A percentile compares a stretch with the other conserved stretches of the same genome.
Evolutionary conservation across 2,888 invertebrate species (phyloP).

Genomic region (Habrosyne pyritoides): DNA sequence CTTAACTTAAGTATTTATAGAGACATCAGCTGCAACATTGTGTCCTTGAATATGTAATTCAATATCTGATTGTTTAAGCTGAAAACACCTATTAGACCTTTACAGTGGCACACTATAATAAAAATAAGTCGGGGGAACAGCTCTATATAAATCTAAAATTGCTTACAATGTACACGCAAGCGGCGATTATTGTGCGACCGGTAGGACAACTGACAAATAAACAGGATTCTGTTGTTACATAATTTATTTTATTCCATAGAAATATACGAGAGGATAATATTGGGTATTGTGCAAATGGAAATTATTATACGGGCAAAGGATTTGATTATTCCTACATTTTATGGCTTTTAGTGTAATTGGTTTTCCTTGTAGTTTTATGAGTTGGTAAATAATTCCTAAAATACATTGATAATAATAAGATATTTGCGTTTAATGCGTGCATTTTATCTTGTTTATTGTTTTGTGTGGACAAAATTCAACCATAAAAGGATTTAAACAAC

Average conservation of each 20-base stretch:
- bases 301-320: background rate
- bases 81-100: background rate
- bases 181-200: slow-evolving; percentile 68
- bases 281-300: slow-evolving; percentile 18
- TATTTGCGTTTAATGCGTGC: too few species aligned
- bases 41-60: too few species aligned
- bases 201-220: slow-evolving; percentile 70
- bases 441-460: too few species aligned
- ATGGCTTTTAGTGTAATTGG: background rate
- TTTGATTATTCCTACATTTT: background rate
- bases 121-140: slow-evolving; percentile 23
- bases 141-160: slow-evolving; percentile 54
- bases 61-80: too few species aligned
- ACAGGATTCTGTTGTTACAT: slow-evolving; percentile 74
- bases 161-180: slow-evolving; percentile 60
- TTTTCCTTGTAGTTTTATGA: background rate
- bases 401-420: background rate
- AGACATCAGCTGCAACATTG: too few species aligned
- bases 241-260: slow-evolving; percentile 58
- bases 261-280: slow-evolving; percentile 10
- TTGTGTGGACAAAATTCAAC: too few species aligned
- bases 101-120: background rate
- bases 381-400: background rate
- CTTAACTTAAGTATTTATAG: too few species aligned
- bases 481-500: too few species aligned